Evolutionary conservation across 2,797 vertebrate genomes (phyloP).

Genomic region (Anableps anableps): DNA sequence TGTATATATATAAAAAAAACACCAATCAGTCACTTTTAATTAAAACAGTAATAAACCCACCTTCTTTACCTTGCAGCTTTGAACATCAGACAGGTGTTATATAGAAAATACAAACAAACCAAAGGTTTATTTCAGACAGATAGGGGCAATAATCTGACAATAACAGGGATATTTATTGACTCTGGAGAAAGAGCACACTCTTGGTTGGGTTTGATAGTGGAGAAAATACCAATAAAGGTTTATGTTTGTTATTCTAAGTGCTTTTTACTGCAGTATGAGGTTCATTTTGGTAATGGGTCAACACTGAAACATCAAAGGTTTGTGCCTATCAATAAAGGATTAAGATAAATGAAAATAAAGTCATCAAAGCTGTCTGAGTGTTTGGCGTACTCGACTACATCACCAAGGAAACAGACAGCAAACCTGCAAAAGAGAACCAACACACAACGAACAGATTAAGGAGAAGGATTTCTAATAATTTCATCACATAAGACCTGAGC

Average conservation of each 20-base stretch:
- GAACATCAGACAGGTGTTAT: conserved; percentile 38
- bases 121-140: conserved; percentile 7
- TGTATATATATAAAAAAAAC: conserved; percentile 41
- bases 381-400: neutral
- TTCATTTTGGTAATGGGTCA: conserved; percentile 1
- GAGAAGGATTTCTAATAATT: neutral
- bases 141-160: neutral
- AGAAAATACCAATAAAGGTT: neutral
- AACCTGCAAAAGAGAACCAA: neutral
- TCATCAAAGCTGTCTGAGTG: conserved; percentile 5
- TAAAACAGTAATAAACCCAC: conserved; percentile 60
- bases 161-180: neutral
- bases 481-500: neutral
- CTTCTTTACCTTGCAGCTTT: conserved; percentile 28
- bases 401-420: neutral
- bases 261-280: neutral
- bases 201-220: neutral
- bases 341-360: neutral
- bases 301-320: neutral
- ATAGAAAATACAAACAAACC: conserved; percentile 34
- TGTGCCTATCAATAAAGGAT: neutral
- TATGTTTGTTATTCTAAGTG: neutral
- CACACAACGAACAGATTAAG: neutral
- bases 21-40: conserved; percentile 53
- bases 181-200: neutral